phyloP scores from a whole-genome alignment of 2,113 vertebrate species.

The Protobothrops flavoviridis region DNA sequence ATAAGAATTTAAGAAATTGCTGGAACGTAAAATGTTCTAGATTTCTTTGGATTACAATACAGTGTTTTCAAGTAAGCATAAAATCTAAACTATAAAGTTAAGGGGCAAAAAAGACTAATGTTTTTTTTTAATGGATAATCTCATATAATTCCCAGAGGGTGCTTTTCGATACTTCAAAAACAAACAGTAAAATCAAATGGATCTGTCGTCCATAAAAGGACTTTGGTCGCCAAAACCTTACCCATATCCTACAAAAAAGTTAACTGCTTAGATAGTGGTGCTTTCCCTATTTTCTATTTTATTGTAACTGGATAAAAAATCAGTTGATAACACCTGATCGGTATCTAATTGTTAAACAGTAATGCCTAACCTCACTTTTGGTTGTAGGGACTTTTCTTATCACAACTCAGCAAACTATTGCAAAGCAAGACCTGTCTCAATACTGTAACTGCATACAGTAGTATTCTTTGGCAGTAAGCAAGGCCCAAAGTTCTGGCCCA shows the following conservation, averaged over 20 bases:
- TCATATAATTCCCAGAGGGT: not conserved
- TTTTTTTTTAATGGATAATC: not conserved
- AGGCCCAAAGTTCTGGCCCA: not conserved
- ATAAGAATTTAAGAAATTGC: not conserved
- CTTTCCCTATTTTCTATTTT: not conserved
- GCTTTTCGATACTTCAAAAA: not conserved
- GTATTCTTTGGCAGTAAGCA: not conserved
- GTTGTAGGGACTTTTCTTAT: not conserved
- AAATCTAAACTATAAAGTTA: not conserved
- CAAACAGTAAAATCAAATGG: not conserved
- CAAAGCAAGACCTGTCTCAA: not conserved
- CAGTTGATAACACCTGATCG: not conserved
- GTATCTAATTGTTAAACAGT: not conserved
- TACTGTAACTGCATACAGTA: not conserved
- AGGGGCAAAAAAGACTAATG: not conserved
- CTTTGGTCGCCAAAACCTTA: not conserved
- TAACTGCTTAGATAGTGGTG: not conserved
- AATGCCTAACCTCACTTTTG: not conserved
- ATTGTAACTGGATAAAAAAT: not conserved
- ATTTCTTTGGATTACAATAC: not conserved
- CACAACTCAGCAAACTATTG: not conserved
- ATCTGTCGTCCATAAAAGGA: not conserved
- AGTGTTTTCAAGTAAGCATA: not conserved
- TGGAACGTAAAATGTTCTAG: not conserved
- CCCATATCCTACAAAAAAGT: not conserved